Percentiles rank a stretch among this genome's conserved stretches.
Evolutionary conservation across 2,888 invertebrate genomes (phyloP).

Genomic region (Mimas tiliae): DNA sequence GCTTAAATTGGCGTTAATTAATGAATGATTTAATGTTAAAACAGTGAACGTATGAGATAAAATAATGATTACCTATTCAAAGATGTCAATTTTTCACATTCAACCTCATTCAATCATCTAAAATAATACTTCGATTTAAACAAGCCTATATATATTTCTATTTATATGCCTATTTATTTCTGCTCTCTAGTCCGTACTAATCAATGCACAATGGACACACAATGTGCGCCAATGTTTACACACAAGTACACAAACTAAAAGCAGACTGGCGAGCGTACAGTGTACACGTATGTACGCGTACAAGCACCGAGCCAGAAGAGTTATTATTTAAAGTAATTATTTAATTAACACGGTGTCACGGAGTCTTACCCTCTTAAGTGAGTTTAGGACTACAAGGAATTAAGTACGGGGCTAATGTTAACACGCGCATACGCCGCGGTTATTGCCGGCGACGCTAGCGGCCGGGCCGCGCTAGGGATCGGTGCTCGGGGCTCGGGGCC

Average conservation of each 20-base stretch:
- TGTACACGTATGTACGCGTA: neutral
- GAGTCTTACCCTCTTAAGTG: slow-evolving; percentile 80
- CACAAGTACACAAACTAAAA: neutral
- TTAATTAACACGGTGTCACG: slow-evolving; percentile 81
- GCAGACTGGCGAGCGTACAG: neutral
- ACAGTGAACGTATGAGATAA: too few relatives aligned
- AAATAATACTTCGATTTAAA: too few relatives aligned
- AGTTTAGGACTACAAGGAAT: slow-evolving; percentile 82
- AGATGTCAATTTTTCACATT: too few relatives aligned
- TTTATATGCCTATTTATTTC: too few relatives aligned
- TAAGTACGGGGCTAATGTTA: slow-evolving; percentile 81
- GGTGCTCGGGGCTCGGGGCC: slow-evolving; percentile 45
- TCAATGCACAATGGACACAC: neutral
- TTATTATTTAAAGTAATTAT: slow-evolving; percentile 84
- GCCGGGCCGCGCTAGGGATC: slow-evolving; percentile 40
- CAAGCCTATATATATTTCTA: too few relatives aligned
- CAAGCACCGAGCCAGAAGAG: slow-evolving; percentile 51
- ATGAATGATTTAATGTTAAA: too few relatives aligned
- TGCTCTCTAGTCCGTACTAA: too few relatives aligned
- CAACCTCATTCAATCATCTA: too few relatives aligned
- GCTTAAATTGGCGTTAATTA: too few relatives aligned
- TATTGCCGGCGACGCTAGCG: slow-evolving; percentile 58
- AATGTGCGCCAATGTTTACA: neutral
- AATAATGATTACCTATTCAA: too few relatives aligned
- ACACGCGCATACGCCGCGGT: slow-evolving; percentile 79